Base-by-base conservation (phyloP, 2,113 vertebrate genomes). In the Leptodactylus fuscus region DNA sequence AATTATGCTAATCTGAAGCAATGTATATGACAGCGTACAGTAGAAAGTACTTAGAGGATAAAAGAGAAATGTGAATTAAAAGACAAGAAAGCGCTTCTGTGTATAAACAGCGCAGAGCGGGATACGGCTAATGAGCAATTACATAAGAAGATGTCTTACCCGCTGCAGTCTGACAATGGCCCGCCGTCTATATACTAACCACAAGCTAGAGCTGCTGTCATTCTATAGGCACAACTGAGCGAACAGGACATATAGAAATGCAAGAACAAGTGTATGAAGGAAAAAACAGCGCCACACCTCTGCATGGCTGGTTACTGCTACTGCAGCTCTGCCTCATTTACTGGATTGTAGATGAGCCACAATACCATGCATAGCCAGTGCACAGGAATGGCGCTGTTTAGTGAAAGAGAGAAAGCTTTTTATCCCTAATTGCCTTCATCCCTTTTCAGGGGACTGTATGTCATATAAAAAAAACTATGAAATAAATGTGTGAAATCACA, bases 1-100 rank as follows among this genome's bases (percentile, higher is more conserved):
- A 60, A 79, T 79, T 38, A 79, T 79, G 51, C 51, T 79, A 79
- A 60, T 79, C 76, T 41, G 76, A 24, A 44, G 76, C 22, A 79
- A 60, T 79, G 76, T 44, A 60, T 60, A 60, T 58, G 76, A 79
- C 76, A 41, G 34, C 6, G 12, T 24, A 79, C 53, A 79, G 76
- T 24, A 18, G 41, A 79, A 79, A 79, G 11, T 36, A 79, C 76
- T 79, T 60, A 38, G 32, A 78, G 32, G 76, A 78, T 74, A 38
- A 79, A 53, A 79, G 51, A 79, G 20, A 79, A 27, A 58, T 38
- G 49, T 22, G 51, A 32, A 27, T 27, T 58, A 16, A 58, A 38
- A 58, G 20, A 51, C 9, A 58, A 38, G 2, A 13, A 27, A 22
- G 51, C 1, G 5, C 8, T n/a, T 38, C 51, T 13, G 51, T 34